Base-by-base conservation (phyloP, 2,797 vertebrate species). In the Spinus olivaceus region DNA sequence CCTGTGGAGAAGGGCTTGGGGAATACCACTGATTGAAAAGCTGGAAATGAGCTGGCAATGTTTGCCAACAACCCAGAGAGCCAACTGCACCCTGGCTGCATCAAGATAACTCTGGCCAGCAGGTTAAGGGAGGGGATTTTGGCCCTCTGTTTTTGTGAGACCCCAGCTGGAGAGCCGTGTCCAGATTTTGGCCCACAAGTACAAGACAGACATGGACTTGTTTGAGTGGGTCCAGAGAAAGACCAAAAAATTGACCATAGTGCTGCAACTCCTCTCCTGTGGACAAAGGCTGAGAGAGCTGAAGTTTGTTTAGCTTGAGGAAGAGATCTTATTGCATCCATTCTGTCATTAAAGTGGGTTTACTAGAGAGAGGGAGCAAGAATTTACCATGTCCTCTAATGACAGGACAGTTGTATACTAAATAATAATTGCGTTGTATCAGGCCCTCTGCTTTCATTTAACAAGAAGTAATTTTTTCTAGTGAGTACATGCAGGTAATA, bases 91-190 rank as follows among this genome's bases (percentile, higher is more conserved):
- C 16, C 63, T 42, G 21, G 11, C 9, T 80, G 25, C 16, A 39
- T 66, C 3, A 21, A 71, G 66, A 3, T 24, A 10, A 65, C 2
- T 1, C 2, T 6, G 37, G 20, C 37, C 41, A 72, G 24, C 3
- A 35, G 30, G 63, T 4, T 1, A 0, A 56, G 22, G 27, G 41
- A 71, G 22, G 8, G 24, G 5, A 23, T 81, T 50, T 28, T 70
- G 3, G 4, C 14, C 4, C 24, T 74, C 17, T 69, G 0, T 14
- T 63, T 37, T 65, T 6, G 3, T 53, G 51, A 78, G 33, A 44
- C 3, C 4, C 14, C 1, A 24, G 22, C 3, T 59, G 10, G 25
- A 59, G 32, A 57, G 10, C 5, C 28, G 14, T 4, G 8, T 28
- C 16, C 35, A 74, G 47, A 8, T 71, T 12, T 63, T 11, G 46